Percentiles rank a stretch among this genome's conserved stretches.
Evolutionary conservation across 2,888 invertebrate genomes (phyloP).

Genomic region (Archaeoteleia sp.): DNA sequence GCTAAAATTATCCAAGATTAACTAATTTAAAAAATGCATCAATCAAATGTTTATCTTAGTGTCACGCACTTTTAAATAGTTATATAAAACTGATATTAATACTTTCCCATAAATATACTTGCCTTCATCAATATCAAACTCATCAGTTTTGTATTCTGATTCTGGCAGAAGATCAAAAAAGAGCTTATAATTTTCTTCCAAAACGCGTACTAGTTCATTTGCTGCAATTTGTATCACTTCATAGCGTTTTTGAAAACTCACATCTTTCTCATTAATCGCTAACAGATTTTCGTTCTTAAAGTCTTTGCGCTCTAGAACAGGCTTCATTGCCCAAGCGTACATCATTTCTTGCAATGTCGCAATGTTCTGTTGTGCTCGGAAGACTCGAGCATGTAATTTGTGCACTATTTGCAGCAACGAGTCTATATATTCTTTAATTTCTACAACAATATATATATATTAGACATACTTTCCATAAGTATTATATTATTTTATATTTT

Average conservation of each 20-base stretch:
- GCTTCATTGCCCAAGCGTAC: constrained; percentile 83
- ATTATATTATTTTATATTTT: too few relatives aligned
- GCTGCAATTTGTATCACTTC: constrained; percentile 76
- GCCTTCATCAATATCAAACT: constrained; percentile 55
- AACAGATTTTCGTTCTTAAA: constrained; percentile 78
- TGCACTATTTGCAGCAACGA: constrained; percentile 82
- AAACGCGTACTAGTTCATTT: constrained; percentile 77
- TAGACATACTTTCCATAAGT: too few relatives aligned
- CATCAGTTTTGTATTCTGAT: constrained; percentile 60
- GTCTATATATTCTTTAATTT: constrained; percentile 76
- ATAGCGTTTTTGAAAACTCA: constrained; percentile 77
- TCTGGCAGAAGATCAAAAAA: constrained; percentile 81
- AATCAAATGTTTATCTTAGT: too few relatives aligned
- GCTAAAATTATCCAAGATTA: too few relatives aligned
- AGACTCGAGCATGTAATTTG: constrained; percentile 82
- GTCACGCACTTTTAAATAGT: too few relatives aligned
- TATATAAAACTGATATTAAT: too few relatives aligned
- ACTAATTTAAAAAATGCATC: too few relatives aligned
- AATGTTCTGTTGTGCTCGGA: constrained; percentile 82
- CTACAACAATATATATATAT: too few relatives aligned
- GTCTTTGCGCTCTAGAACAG: constrained; percentile 86
- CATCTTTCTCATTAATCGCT: constrained; percentile 77
- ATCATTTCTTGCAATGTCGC: constrained; percentile 78
- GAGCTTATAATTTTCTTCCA: constrained; percentile 81
- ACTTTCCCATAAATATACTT: too few relatives aligned